phyloP scores from a whole-genome alignment of 92 coral and sea anemone genomes.

The Zoanthus solanderi region DNA sequence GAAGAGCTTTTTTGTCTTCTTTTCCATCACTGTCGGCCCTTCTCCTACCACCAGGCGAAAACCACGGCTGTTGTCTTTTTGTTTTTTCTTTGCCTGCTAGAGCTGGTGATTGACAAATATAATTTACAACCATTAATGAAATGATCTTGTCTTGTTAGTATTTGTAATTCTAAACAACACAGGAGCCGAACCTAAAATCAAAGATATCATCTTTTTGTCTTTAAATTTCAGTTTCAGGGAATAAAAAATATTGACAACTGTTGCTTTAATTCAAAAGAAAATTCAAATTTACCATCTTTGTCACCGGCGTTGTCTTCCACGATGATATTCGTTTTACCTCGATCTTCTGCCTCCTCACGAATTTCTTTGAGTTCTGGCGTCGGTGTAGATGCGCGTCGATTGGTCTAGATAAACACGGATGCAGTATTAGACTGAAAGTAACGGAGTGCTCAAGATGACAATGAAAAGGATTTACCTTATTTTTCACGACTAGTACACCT shows the following conservation, averaged over 20 bases:
- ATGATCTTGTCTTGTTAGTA: too few relatives aligned
- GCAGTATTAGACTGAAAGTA: neutral
- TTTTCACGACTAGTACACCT: neutral
- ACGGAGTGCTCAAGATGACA: neutral
- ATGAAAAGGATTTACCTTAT: neutral
- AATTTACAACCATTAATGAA: neutral
- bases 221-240: neutral
- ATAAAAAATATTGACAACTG: neutral
- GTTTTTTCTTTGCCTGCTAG: slow-evolving; percentile 48
- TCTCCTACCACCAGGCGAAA: slow-evolving; percentile 62
- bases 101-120: neutral
- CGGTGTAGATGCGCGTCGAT: slow-evolving; percentile 80
- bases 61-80: slow-evolving; percentile 79
- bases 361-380: slow-evolving; percentile 86
- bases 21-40: slow-evolving; percentile 76
- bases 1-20: slow-evolving; percentile 53
- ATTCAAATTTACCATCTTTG: slow-evolving; percentile 24
- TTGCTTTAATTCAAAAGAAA: neutral
- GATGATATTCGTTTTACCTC: slow-evolving; percentile 32
- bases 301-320: slow-evolving; percentile 2
- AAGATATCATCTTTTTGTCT: too few relatives aligned
- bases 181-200: too few relatives aligned
- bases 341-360: slow-evolving; percentile 84
- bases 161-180: too few relatives aligned
- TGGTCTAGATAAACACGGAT: slow-evolving; percentile 13